Conservation (phyloP, 2,888 invertebrate species). For the Lycocerus yunnanus region DNA sequence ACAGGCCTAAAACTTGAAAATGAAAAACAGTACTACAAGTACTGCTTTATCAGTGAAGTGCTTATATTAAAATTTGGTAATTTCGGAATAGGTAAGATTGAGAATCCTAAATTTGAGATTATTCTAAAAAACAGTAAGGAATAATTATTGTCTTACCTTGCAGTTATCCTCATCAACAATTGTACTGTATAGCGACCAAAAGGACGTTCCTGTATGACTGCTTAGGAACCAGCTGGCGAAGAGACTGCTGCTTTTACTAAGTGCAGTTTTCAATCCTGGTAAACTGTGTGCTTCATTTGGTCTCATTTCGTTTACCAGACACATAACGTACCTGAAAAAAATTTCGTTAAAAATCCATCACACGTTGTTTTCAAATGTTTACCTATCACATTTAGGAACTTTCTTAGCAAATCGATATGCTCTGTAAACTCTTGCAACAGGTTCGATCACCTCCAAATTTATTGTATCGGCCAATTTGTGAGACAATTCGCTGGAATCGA, state of each 20-base stretch:
- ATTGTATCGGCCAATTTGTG: constrained; percentile 78
- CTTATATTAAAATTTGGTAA: no score
- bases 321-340: constrained; percentile 67
- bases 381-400: constrained; percentile 73
- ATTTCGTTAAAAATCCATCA: neutral
- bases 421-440: constrained; percentile 79
- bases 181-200: constrained; percentile 79
- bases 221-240: constrained; percentile 79
- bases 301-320: constrained; percentile 72
- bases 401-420: constrained; percentile 75
- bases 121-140: no score
- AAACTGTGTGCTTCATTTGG: constrained; percentile 61
- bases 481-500: constrained; percentile 73
- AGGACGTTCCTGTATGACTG: constrained; percentile 72
- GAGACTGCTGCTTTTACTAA: constrained; percentile 76
- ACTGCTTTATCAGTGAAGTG: no score
- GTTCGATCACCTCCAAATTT: constrained; percentile 82
- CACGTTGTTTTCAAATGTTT: neutral
- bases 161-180: constrained; percentile 75
- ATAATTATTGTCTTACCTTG: constrained; percentile 62
- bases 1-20: no score
- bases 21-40: no score
- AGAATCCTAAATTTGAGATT: no score
- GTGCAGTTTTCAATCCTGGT: constrained; percentile 70
- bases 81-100: no score